Evolutionary conservation across 2,888 invertebrate species (phyloP).

Genomic region (Dynastes maya): DNA sequence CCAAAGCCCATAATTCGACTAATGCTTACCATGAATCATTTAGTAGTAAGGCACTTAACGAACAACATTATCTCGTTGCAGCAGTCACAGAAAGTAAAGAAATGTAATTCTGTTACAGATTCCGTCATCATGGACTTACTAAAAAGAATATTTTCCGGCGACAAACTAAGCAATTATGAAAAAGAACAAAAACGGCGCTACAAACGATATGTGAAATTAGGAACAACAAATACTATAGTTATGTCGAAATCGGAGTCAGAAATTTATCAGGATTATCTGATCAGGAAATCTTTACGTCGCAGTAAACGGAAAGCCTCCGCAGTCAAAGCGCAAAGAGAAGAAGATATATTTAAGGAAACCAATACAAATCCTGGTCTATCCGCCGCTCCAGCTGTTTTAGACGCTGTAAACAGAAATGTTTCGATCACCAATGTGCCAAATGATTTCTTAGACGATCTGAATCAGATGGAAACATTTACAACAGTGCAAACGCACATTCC

Average conservation of each 20-base stretch:
- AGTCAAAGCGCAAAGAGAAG: constrained; percentile 8
- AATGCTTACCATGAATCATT: too few relatives aligned
- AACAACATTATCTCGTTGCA: too few relatives aligned
- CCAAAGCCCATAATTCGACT: too few relatives aligned
- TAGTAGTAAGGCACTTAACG: too few relatives aligned
- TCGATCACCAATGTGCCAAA: constrained; percentile 18
- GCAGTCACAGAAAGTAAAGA: neutral
- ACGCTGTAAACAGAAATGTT: constrained; percentile 36
- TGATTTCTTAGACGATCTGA: constrained; percentile 17
- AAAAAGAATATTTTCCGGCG: constrained; percentile 43
- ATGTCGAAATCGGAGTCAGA: constrained; percentile 43
- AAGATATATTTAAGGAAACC: constrained; percentile 45
- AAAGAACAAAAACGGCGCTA: constrained; percentile 48
- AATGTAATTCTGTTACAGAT: constrained; percentile 26
- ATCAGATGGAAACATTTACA: constrained; percentile 14
- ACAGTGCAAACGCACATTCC: neutral
- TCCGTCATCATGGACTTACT: constrained; percentile 34
- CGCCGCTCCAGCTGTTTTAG: constrained; percentile 41
- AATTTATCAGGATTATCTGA: constrained; percentile 46
- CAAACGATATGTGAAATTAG: constrained; percentile 49
- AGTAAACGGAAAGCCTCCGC: constrained; percentile 37
- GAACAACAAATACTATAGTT: constrained; percentile 33
- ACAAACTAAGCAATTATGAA: constrained; percentile 45
- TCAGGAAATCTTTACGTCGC: constrained; percentile 39
- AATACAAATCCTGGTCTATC: constrained; percentile 22